These are phyloP conservation scores for Neolamprologus cancellatus DNA, from an alignment of 2,113 vertebrate genomes.

Conservation along the genomic window DNA sequence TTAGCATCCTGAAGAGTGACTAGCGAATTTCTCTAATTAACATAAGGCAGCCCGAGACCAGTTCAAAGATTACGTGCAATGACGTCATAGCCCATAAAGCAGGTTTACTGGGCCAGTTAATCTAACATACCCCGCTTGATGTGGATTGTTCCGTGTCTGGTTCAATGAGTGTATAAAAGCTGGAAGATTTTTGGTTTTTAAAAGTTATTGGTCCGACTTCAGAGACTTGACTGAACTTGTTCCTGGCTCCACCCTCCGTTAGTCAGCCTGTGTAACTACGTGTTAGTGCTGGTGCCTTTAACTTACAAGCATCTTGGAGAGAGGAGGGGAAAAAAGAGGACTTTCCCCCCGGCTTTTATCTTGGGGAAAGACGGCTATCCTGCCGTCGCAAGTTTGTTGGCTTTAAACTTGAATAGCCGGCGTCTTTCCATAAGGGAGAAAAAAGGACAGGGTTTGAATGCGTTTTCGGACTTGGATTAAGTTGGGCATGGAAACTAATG, in stretches of 20 bases:
- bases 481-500: conserved; percentile 42
- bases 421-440: neutral
- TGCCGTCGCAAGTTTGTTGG: neutral
- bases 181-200: neutral
- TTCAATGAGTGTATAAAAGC: neutral
- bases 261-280: conserved; percentile 35
- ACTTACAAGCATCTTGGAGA: conserved; percentile 35
- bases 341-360: neutral
- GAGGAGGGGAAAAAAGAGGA: neutral
- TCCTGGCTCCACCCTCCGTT: conserved; percentile 51
- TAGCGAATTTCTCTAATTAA: neutral
- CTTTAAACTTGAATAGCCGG: neutral
- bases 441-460: neutral
- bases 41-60: too few relatives aligned
- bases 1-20: neutral
- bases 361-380: neutral
- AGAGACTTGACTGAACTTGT: conserved; percentile 26
- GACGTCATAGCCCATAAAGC: neutral
- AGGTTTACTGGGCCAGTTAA: neutral
- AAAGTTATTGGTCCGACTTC: neutral
- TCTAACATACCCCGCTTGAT: neutral
- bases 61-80: neutral
- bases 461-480: conserved; percentile 7
- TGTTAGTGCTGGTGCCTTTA: conserved; percentile 40
- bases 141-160: neutral